A percentile compares a stretch with the other conserved stretches of the same genome.
Conservation (phyloP, 2,888 invertebrate genomes). For the Caenorhabditis sp. region DNA sequence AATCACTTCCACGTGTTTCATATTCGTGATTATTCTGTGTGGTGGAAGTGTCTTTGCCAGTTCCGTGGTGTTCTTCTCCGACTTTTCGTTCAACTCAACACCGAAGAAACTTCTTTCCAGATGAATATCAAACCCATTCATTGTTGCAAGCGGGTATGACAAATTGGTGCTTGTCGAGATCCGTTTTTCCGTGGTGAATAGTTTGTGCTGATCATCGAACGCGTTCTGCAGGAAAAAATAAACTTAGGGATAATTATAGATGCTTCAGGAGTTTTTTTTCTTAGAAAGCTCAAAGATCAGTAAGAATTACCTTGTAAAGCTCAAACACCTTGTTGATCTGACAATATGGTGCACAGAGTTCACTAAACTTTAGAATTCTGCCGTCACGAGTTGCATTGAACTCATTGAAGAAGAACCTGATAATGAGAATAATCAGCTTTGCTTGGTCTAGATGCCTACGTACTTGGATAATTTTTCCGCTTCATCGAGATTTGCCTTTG, state of each 20-base stretch:
- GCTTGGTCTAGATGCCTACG: slow-evolving; percentile 1
- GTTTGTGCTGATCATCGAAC: slow-evolving; percentile 66
- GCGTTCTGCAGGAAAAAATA: slow-evolving; percentile 60
- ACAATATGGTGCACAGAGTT: slow-evolving; percentile 81
- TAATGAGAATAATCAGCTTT: slow-evolving; percentile 1
- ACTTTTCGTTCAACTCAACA: slow-evolving; percentile 65
- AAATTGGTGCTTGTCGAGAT: slow-evolving; percentile 65
- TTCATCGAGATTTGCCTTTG: slow-evolving; percentile 76
- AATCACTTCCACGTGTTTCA: slow-evolving; percentile 79
- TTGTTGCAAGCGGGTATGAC: slow-evolving; percentile 74
- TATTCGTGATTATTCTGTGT: slow-evolving; percentile 75
- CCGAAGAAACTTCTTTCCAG: slow-evolving; percentile 79
- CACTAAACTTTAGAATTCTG: slow-evolving; percentile 63
- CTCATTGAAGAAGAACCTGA: slow-evolving; percentile 55
- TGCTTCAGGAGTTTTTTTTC: too few species aligned
- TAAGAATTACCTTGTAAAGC: slow-evolving; percentile 80
- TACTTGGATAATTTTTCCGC: slow-evolving; percentile 71
- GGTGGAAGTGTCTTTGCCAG: slow-evolving; percentile 40
- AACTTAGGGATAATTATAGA: too few species aligned
- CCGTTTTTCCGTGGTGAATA: slow-evolving; percentile 34
- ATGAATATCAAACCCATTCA: slow-evolving; percentile 78
- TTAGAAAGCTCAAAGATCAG: too few species aligned
- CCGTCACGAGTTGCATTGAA: slow-evolving; percentile 53
- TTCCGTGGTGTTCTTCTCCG: slow-evolving; percentile 56
- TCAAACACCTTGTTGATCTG: slow-evolving; percentile 78